A percentile compares a stretch with the other conserved stretches of the same genome.
Conservation (phyloP, 2,113 vertebrate species). For the Mionectes macconnelli region DNA sequence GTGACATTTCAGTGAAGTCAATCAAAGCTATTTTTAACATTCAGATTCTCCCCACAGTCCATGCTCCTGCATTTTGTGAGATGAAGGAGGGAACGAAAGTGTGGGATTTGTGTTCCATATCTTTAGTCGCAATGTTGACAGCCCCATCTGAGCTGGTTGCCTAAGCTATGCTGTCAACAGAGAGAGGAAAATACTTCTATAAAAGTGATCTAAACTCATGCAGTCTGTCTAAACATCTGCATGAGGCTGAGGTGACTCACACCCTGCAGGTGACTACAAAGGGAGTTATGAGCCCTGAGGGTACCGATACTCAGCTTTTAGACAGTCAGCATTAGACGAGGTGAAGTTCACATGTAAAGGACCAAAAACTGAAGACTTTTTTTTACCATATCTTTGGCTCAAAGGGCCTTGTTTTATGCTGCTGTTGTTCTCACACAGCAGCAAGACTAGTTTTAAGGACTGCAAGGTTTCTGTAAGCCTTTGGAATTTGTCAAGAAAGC, state of each 20-base stretch:
- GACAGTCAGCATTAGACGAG: background rate
- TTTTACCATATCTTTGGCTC: background rate
- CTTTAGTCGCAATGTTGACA: background rate
- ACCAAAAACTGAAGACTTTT: background rate
- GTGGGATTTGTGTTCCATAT: background rate
- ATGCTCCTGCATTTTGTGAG: background rate
- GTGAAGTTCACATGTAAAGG: background rate
- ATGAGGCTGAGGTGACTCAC: background rate
- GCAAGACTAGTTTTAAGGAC: background rate
- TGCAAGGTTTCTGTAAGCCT: background rate
- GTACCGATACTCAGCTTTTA: background rate
- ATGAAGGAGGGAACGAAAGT: background rate
- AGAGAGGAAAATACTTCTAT: background rate
- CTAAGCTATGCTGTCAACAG: background rate
- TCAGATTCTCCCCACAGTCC: background rate
- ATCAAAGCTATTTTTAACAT: background rate
- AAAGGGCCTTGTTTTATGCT: background rate
- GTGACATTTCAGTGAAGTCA: background rate
- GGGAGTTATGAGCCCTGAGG: background rate
- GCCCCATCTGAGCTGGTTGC: background rate
- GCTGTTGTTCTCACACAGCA: background rate
- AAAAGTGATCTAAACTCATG: background rate
- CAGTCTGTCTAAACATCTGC: background rate
- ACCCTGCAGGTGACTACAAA: background rate
- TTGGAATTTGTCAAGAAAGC: background rate